Evolutionary conservation across 2,113 vertebrate species (phyloP), one percentile per base, ranked within the genome.

Genomic region (Sturnus vulgaris): DNA sequence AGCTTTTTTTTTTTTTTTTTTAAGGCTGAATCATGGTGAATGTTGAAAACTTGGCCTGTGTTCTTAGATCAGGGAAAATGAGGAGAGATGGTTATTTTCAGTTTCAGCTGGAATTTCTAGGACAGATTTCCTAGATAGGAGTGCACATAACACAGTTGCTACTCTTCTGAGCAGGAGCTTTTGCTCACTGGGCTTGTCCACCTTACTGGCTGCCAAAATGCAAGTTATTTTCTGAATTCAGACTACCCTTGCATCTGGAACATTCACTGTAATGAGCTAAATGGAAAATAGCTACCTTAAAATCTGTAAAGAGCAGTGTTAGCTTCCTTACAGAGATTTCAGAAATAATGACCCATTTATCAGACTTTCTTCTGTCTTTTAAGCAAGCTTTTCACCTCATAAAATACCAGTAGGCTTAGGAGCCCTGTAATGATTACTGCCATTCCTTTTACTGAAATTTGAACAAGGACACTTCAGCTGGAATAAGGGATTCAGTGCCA

Each of bases 81-180:
- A 95, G 68, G 24, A 66, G 83, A 66, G 31, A 31, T 80, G 76
- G 25, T 88, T 88, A 72, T 93, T 93, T 79, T 80, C 50, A 15
- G 12, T 95, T 83, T 90, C 71, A 69, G 21, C 60, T 91, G 49
- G 52, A 73, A 81, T 86, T 84, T 95, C 55, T 75, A 82, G 93
- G 52, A 59, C 28, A 63, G 30, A 42, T 81, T 86, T 86, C 44
- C 24, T 31, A 53, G 33, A 50, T 1, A 44, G 72, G 22, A 87
- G 24, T 24, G 20, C 39, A 8, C 0, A 2, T 75, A 81, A 63
- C 23, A 20, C 28, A 46, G 35, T 73, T 86, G 28, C 59, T 86
- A 10, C 59, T 78, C 39, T 73, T 81, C 21, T 53, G 28, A 66
- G 46, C 12, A 1, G 23, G 25, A 57, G 19, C 30, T 86, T 69